Conservation (phyloP, 1,140 invertebrate genomes). For the Halictus rubicundus region DNA sequence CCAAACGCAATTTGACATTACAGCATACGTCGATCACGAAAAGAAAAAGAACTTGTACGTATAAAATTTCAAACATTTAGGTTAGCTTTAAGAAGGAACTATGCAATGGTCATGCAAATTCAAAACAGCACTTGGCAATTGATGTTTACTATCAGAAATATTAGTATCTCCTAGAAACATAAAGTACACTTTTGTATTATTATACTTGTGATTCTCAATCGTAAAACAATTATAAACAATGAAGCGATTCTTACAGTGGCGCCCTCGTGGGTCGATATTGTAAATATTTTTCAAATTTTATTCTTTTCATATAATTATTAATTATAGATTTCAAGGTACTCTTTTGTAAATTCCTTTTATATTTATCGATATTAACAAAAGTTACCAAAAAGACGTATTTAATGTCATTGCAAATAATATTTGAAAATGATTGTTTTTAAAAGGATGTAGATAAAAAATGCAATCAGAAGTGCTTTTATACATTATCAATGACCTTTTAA, state of each 20-base stretch:
- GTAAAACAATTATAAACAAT: slow-evolving; percentile 21
- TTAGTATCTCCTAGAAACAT: background rate
- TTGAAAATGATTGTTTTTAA: slow-evolving; percentile 44
- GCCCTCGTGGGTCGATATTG: background rate
- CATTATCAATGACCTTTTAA: slow-evolving; percentile 54
- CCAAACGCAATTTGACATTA: background rate
- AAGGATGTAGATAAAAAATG: slow-evolving; percentile 47
- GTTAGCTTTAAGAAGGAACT: background rate
- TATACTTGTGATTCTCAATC: background rate
- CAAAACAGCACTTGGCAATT: background rate
- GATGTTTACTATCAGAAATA: background rate
- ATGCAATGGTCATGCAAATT: background rate
- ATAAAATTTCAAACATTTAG: slow-evolving; percentile 15
- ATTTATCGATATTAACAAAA: background rate
- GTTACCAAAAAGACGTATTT: slow-evolving; percentile 36
- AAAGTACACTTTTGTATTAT: background rate
- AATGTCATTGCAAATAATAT: slow-evolving; percentile 49
- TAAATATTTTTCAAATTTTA: slow-evolving; percentile 14
- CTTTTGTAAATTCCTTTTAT: slow-evolving; percentile 20
- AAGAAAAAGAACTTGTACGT: slow-evolving; percentile 16
- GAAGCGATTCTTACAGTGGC: background rate
- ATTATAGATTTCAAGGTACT: background rate
- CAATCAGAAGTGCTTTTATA: slow-evolving; percentile 39
- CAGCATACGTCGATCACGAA: background rate
- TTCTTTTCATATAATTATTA: background rate